Percentiles rank a stretch among this genome's conserved stretches.
Conservation (phyloP, 2,113 vertebrate genomes). For the Uria lomvia region DNA sequence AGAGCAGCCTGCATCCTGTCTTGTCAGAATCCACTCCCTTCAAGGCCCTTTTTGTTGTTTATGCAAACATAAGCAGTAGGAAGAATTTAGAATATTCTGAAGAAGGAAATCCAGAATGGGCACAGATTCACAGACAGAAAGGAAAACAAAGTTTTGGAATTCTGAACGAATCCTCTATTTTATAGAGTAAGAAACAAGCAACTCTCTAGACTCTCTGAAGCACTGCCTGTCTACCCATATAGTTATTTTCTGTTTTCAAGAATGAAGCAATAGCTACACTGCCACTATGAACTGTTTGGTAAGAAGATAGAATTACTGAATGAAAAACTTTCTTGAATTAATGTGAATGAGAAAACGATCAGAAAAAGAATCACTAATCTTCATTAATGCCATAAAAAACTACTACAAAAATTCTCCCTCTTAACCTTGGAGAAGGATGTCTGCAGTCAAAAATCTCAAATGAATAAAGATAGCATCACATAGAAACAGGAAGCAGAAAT, state of each 20-base stretch:
- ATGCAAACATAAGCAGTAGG: neutral
- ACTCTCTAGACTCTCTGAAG: neutral
- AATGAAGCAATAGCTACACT: neutral
- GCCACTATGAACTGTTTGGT: neutral
- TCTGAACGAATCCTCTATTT: neutral
- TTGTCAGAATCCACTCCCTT: neutral
- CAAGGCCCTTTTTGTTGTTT: neutral
- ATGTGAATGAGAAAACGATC: neutral
- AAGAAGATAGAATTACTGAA: neutral
- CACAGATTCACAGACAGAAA: neutral
- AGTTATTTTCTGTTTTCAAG: neutral
- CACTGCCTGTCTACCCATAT: neutral
- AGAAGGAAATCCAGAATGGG: neutral
- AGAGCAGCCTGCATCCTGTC: neutral
- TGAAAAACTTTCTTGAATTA: neutral
- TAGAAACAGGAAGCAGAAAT: neutral
- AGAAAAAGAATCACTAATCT: neutral
- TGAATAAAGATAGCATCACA: neutral
- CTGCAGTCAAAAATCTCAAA: neutral
- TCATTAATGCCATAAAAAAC: neutral
- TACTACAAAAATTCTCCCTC: neutral
- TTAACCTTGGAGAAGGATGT: neutral
- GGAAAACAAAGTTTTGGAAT: neutral
- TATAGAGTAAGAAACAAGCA: neutral
- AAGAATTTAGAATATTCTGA: neutral